phyloP scores from a whole-genome alignment of 2,797 vertebrate species.

The Artibeus jamaicensis region DNA sequence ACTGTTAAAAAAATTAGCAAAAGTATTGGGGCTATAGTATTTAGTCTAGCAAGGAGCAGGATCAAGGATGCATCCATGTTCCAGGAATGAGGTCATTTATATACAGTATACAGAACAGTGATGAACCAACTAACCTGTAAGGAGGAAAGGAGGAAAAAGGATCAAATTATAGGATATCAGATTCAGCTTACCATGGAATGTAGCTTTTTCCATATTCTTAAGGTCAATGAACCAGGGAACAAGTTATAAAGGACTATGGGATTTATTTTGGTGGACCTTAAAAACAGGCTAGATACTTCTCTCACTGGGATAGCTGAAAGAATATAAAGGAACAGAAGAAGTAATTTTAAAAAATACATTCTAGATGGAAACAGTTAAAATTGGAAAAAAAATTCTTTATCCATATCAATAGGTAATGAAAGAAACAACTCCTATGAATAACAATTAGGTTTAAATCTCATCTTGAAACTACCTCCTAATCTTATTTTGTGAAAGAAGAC shows the following conservation, averaged over 20 bases:
- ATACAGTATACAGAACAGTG: not conserved
- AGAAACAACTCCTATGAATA: slow-evolving; percentile 34
- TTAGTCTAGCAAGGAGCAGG: not conserved
- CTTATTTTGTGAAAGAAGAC: slow-evolving; percentile 59
- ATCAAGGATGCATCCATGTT: not conserved
- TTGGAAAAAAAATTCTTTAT: not conserved
- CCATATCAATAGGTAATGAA: not conserved
- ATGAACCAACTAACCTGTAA: not conserved
- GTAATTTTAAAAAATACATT: not conserved
- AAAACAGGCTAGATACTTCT: not conserved
- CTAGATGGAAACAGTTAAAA: not conserved
- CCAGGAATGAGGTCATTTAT: not conserved
- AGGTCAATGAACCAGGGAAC: not conserved
- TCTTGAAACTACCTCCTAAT: slow-evolving; percentile 42
- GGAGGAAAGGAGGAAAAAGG: not conserved
- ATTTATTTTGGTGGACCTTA: not conserved
- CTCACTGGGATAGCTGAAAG: not conserved
- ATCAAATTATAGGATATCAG: not conserved
- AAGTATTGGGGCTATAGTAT: not conserved
- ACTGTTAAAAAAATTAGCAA: not conserved
- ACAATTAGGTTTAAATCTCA: slow-evolving; percentile 19
- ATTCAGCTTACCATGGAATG: not conserved
- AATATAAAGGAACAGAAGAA: not conserved
- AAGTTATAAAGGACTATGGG: not conserved
- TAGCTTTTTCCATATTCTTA: not conserved